These are phyloP conservation scores for Trichechus manatus DNA, from an alignment of 2,113 vertebrate genomes.

Conservation along the genomic window DNA sequence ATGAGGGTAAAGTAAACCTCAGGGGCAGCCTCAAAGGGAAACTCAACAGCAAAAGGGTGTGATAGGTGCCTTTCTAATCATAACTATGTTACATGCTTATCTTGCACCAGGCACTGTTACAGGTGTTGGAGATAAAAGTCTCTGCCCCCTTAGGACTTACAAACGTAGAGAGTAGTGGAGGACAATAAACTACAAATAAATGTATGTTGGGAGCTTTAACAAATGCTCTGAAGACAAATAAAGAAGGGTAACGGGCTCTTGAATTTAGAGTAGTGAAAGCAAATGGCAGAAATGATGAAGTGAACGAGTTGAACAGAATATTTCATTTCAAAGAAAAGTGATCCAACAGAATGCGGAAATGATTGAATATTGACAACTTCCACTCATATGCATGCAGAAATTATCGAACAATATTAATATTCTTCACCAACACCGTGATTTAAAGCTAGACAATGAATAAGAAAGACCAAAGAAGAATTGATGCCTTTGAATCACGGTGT, in stretches of 20 bases:
- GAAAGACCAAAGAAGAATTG: too few species aligned
- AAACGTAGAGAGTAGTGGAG: background rate
- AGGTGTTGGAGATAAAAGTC: background rate
- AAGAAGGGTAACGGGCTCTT: background rate
- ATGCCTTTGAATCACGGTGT: too few species aligned
- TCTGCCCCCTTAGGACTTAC: background rate
- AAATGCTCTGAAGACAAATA: background rate
- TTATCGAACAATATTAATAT: too few species aligned
- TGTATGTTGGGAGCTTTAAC: background rate
- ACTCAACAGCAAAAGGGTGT: background rate
- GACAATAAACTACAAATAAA: background rate
- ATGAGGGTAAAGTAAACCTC: background rate
- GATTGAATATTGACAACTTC: too few species aligned
- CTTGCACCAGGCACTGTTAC: background rate
- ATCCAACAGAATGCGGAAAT: too few species aligned
- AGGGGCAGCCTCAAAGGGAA: background rate
- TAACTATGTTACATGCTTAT: background rate
- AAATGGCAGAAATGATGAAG: too few species aligned
- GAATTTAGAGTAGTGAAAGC: too few species aligned
- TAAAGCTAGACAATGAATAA: too few species aligned
- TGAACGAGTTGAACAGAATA: too few species aligned
- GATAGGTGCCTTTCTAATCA: background rate
- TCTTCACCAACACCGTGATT: too few species aligned
- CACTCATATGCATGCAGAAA: too few species aligned
- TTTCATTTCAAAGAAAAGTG: too few species aligned